Conservation (phyloP, 2,113 vertebrate species). For the Petaurus breviceps region DNA sequence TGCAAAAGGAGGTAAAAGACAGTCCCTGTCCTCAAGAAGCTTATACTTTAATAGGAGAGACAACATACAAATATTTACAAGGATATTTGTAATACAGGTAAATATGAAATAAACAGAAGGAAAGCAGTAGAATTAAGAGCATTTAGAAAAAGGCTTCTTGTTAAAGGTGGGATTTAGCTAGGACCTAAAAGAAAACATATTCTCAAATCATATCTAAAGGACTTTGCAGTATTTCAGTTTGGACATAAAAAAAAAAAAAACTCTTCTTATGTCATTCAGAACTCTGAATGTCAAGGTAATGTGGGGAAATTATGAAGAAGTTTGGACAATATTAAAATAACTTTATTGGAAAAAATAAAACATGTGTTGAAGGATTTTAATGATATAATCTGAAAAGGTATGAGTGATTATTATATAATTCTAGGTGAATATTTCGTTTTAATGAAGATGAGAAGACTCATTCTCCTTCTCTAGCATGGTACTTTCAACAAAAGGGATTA, state of each 20-base stretch:
- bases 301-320: not conserved
- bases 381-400: not conserved
- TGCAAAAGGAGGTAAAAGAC: not conserved
- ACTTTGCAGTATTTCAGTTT: not conserved
- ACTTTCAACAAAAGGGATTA: not conserved
- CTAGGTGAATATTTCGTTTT: not conserved
- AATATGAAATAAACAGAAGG: not conserved
- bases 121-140: not conserved
- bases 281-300: not conserved
- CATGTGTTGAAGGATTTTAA: not conserved
- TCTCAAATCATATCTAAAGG: not conserved
- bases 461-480: not conserved
- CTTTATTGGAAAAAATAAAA: not conserved
- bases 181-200: not conserved
- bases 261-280: not conserved
- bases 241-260: too few species aligned
- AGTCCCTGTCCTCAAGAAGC: not conserved
- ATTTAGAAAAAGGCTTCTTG: not conserved
- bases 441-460: not conserved
- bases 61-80: too few species aligned
- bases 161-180: not conserved
- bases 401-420: not conserved
- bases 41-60: not conserved
- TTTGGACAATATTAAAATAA: constrained; percentile 13
- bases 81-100: too few species aligned